phyloP scores from a whole-genome alignment of 2,888 invertebrate genomes.

The Elysia crispata region DNA sequence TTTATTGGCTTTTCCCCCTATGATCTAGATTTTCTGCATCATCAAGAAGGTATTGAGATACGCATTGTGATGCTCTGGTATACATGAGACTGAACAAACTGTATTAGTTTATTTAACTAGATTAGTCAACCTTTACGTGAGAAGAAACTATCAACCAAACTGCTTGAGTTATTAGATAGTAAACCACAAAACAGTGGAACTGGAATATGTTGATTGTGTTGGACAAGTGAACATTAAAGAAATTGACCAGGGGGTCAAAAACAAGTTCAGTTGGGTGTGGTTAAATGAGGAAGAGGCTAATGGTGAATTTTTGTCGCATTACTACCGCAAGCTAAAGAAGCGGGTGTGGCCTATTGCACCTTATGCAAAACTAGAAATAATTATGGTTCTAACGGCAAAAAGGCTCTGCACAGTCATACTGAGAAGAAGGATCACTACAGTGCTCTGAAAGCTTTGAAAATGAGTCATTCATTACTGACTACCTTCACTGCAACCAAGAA shows the following conservation, averaged over 20 bases:
- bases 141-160: too few species aligned
- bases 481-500: background rate
- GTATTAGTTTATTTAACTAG: too few species aligned
- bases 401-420: background rate
- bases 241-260: background rate
- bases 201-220: too few species aligned
- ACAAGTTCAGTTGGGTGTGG: background rate
- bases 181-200: too few species aligned
- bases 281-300: background rate
- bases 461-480: background rate
- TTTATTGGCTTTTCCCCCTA: too few species aligned
- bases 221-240: too few species aligned
- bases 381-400: background rate
- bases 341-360: background rate
- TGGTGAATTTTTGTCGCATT: background rate
- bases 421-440: background rate
- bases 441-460: background rate
- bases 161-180: too few species aligned
- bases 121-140: too few species aligned
- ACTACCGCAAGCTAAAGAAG: background rate
- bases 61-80: too few species aligned
- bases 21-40: too few species aligned
- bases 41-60: too few species aligned
- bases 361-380: background rate
- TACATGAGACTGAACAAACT: too few species aligned